Conservation (phyloP, 2,797 vertebrate species). For the Sparidentex hasta region DNA sequence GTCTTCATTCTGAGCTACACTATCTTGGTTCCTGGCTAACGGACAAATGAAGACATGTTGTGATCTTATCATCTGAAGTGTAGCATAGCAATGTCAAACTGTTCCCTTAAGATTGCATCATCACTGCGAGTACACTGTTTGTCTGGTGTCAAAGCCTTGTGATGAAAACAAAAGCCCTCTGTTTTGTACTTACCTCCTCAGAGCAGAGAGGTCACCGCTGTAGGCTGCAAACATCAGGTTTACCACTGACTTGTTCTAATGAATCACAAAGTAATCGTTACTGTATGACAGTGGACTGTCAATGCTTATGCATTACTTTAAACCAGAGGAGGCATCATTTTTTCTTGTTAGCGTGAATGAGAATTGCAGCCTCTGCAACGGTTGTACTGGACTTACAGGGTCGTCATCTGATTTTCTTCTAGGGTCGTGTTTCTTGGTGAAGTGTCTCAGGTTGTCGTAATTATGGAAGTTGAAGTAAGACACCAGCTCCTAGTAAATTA, state of each 20-base stretch:
- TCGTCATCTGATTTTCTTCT: conserved; percentile 87
- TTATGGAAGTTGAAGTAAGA: conserved; percentile 95
- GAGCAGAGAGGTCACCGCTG: conserved; percentile 89
- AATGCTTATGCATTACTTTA: background rate
- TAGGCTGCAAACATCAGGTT: conserved; percentile 93
- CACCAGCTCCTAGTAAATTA: conserved; percentile 87
- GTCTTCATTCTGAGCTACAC: background rate
- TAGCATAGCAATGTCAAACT: background rate
- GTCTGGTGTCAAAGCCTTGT: background rate
- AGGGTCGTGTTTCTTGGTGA: conserved; percentile 91
- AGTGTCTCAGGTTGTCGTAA: conserved; percentile 94
- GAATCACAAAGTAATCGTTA: conserved; percentile 28
- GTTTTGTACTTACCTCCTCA: conserved; percentile 85
- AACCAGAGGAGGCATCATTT: background rate
- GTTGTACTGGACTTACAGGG: conserved; percentile 79
- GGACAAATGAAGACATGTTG: background rate
- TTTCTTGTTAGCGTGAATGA: background rate
- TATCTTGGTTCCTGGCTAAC: background rate
- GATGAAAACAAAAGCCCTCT: conserved; percentile 20
- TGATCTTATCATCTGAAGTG: background rate
- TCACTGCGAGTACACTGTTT: background rate
- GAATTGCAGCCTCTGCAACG: background rate
- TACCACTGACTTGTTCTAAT: conserved; percentile 90
- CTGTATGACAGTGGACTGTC: background rate
- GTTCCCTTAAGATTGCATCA: background rate